Evolutionary conservation across 2,113 vertebrate species (phyloP).

Genomic region (Lasiurus borealis): DNA sequence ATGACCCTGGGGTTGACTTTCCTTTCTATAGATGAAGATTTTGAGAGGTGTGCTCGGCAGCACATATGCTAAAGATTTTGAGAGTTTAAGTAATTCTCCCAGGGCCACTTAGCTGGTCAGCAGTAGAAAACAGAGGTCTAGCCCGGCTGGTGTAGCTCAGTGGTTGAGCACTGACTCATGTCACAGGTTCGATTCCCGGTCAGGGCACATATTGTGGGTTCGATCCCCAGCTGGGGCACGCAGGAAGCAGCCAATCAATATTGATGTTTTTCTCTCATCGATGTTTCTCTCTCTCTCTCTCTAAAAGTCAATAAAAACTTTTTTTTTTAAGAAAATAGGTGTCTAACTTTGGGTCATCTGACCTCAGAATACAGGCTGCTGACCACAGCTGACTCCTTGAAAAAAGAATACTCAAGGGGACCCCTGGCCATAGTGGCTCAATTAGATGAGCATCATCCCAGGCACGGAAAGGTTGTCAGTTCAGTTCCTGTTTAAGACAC

Average conservation of each 20-base stretch:
- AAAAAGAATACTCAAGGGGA: slow-evolving; percentile 18
- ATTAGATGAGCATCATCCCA: too few relatives aligned
- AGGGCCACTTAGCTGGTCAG: background rate
- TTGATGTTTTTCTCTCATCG: too few relatives aligned
- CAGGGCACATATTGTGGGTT: too few relatives aligned
- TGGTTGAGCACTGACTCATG: too few relatives aligned
- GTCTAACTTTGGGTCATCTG: background rate
- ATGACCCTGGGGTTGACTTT: background rate
- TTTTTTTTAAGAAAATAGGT: background rate
- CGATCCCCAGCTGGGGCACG: too few relatives aligned
- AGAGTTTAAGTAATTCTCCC: slow-evolving; percentile 6
- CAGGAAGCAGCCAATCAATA: too few relatives aligned
- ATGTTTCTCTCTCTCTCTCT: too few relatives aligned
- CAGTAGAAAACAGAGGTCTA: background rate
- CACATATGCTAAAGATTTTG: background rate
- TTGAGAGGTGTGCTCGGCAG: background rate
- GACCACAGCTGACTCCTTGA: background rate
- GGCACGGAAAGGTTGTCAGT: too few relatives aligned
- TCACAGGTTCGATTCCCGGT: too few relatives aligned
- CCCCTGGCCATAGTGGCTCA: background rate
- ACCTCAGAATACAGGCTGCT: background rate
- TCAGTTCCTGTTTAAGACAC: background rate
- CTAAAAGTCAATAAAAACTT: too few relatives aligned
- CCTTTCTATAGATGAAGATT: background rate
- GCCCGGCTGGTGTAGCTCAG: background rate